Evolutionary conservation across 2,888 invertebrate species (phyloP).

Genomic region (Cerastis rubricosa): DNA sequence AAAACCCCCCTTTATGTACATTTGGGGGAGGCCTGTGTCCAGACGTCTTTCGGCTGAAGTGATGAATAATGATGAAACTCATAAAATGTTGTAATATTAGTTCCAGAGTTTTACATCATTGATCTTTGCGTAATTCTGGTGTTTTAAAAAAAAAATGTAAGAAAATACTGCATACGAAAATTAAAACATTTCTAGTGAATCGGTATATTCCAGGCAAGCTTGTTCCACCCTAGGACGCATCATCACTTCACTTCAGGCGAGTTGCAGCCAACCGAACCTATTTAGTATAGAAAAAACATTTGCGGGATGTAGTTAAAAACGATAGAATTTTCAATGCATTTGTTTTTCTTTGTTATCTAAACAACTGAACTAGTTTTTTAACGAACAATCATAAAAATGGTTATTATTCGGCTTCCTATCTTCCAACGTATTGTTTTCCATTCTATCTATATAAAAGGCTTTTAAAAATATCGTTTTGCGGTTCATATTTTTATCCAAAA

Average conservation of each 20-base stretch:
- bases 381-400: not conserved
- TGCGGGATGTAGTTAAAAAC: not conserved
- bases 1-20: no score
- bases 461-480: not conserved
- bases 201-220: no score
- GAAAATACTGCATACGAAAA: not conserved
- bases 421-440: not conserved
- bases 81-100: not conserved
- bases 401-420: not conserved
- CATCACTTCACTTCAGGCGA: no score
- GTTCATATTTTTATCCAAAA: not conserved
- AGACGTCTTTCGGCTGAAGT: no score
- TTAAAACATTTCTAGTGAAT: not conserved
- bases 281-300: no score
- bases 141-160: not conserved
- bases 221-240: no score
- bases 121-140: not conserved
- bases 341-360: not conserved
- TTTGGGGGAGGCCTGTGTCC: no score
- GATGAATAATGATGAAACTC: no score
- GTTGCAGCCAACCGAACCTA: no score
- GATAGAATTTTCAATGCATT: not conserved
- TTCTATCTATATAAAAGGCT: not conserved
- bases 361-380: not conserved
- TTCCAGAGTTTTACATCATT: not conserved